Conservation (phyloP, 2,797 vertebrate genomes). For the Eupleurogrammus muticus region DNA sequence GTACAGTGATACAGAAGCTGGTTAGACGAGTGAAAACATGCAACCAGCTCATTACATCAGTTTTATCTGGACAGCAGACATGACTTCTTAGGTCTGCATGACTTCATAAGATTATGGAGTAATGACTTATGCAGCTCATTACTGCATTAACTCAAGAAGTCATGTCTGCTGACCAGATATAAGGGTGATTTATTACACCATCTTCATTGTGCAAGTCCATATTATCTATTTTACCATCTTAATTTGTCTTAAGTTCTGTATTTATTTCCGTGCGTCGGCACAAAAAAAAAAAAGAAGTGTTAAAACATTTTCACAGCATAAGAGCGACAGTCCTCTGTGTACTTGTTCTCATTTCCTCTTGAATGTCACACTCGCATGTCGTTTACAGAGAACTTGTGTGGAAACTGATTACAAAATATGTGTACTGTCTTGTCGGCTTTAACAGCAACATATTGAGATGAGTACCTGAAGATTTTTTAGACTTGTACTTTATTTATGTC, state of each 20-base stretch:
- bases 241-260: slow-evolving; percentile 2
- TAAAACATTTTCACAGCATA: background rate
- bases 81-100: no score
- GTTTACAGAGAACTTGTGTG: slow-evolving; percentile 11
- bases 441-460: background rate
- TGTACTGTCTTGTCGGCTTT: background rate
- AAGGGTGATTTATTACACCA: slow-evolving; percentile 1
- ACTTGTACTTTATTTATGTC: slow-evolving; percentile 17
- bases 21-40: background rate
- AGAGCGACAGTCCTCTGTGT: background rate
- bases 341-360: slow-evolving; percentile 45
- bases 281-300: background rate
- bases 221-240: background rate
- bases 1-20: no score
- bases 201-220: background rate
- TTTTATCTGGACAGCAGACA: no score
- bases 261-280: slow-evolving; percentile 10
- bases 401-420: background rate
- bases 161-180: no score
- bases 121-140: background rate
- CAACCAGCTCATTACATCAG: background rate
- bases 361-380: slow-evolving; percentile 10
- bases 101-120: no score
- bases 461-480: background rate
- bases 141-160: background rate